A percentile compares a stretch with the other conserved stretches of the same genome.
Conservation (phyloP, 2,113 vertebrate species). For the Gnathonemus longibarbis region DNA sequence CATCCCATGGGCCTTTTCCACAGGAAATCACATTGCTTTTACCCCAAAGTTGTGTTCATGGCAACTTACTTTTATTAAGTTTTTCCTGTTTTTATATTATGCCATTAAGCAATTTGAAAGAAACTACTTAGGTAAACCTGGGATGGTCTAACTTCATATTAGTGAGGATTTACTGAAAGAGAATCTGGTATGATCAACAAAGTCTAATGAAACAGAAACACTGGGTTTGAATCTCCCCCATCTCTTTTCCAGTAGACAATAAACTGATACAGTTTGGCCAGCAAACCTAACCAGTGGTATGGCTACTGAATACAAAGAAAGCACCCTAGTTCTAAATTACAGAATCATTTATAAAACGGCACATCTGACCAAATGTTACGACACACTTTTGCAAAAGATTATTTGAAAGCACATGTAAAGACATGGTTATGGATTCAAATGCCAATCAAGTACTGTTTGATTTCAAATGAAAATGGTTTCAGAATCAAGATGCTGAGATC, state of each 20-base stretch:
- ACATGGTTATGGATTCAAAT: not conserved
- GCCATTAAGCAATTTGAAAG: not conserved
- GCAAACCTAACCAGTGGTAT: not conserved
- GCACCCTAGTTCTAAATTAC: not conserved
- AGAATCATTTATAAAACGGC: not conserved
- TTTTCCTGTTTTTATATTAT: not conserved
- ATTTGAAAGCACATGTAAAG: not conserved
- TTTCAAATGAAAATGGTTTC: not conserved
- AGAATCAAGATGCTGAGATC: not conserved
- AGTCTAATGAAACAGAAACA: not conserved
- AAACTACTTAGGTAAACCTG: not conserved
- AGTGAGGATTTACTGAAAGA: not conserved
- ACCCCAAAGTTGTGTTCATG: not conserved
- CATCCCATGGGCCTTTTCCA: not conserved
- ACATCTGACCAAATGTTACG: not conserved
- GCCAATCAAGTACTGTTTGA: not conserved
- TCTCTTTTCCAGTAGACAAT: not conserved
- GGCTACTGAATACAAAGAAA: not conserved
- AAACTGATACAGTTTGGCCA: not conserved
- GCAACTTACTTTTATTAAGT: not conserved
- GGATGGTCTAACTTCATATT: not conserved
- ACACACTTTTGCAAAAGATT: not conserved
- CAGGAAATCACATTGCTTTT: not conserved
- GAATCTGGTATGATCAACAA: not conserved
- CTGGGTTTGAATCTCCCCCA: not conserved